Evolutionary conservation across 1,140 invertebrate genomes (phyloP), one percentile per base, ranked within the genome.

Genomic region (Drosophila funebris): DNA sequence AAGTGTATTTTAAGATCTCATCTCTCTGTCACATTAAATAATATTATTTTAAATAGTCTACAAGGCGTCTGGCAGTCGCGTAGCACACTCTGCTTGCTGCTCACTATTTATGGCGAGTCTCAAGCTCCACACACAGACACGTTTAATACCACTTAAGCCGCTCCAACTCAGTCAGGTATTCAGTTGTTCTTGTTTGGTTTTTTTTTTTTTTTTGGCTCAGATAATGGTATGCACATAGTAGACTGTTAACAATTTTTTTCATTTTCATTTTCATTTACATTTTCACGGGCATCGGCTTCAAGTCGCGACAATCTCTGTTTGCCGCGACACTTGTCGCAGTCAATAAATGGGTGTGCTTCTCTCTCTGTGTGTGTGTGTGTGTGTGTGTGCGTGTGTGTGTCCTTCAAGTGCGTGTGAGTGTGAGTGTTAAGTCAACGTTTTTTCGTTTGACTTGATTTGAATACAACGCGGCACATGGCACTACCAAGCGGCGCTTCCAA

Each of bases 401-500:
- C 27, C 67, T 56, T 41, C 37, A 46, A 14, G 53, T 44, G 57
- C 52, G 57, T 57, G 61, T n/a, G n/a, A n/a, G 27, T 81, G 64
- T 73, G 76, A 54, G 80, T 67, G 73, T 66, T 69, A 78, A 85
- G 73, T 80, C 75, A 84, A 87, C 85, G 87, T 76, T 87, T 87
- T 83, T 69, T 78, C 83, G 78, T 78, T 76, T 83, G 78, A 62
- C 63, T 69, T 73, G 71, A 53, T 62, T 62, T 73, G 71, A 73
- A 69, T 69, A 69, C 41, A 62, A 33, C 52, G 36, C 18, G 64
- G 18, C 39, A 41, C 27, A 37, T 20, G 13, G 39, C 53, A 13
- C 48, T 53, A 11, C 33, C 61, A 41, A 27, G 6, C 24, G 2
- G 24, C 4, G 4, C 13, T 36, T 13, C 33, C n/a, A 36, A 44